phyloP scores from a whole-genome alignment of 2,888 invertebrate species.

The Conops quadrifasciatus region DNA sequence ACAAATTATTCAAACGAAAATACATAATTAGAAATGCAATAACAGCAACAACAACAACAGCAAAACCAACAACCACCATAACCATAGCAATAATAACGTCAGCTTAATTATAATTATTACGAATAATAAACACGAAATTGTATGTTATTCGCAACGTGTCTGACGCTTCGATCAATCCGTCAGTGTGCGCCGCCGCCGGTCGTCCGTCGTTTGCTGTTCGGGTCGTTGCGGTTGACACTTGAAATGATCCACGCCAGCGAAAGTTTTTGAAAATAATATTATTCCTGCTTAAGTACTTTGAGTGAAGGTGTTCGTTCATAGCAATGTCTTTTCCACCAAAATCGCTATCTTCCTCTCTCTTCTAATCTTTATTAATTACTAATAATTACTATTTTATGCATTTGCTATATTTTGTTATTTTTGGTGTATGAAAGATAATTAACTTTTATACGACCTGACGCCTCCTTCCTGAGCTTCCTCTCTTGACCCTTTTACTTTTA shows the following conservation, averaged over 20 bases:
- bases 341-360: background rate
- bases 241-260: too few species aligned
- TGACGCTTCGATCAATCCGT: too few species aligned
- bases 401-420: background rate
- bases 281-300: too few species aligned
- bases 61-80: conserved; percentile 10
- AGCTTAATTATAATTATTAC: background rate
- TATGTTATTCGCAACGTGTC: background rate
- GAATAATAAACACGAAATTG: too few species aligned
- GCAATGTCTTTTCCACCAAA: too few species aligned
- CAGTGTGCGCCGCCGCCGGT: too few species aligned
- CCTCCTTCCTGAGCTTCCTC: background rate
- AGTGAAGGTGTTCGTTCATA: background rate
- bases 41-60: conserved; percentile 23
- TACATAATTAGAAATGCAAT: conserved; percentile 19
- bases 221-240: background rate
- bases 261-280: too few species aligned
- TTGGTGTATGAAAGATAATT: too few species aligned
- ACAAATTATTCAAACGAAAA: too few species aligned
- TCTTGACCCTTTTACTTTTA: background rate
- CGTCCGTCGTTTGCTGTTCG: too few species aligned
- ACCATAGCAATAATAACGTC: too few species aligned
- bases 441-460: too few species aligned
- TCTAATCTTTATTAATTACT: conserved; percentile 8
- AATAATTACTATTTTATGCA: conserved; percentile 13